phyloP scores from a whole-genome alignment of 2,113 vertebrate species.

The Syngnathus typhle region DNA sequence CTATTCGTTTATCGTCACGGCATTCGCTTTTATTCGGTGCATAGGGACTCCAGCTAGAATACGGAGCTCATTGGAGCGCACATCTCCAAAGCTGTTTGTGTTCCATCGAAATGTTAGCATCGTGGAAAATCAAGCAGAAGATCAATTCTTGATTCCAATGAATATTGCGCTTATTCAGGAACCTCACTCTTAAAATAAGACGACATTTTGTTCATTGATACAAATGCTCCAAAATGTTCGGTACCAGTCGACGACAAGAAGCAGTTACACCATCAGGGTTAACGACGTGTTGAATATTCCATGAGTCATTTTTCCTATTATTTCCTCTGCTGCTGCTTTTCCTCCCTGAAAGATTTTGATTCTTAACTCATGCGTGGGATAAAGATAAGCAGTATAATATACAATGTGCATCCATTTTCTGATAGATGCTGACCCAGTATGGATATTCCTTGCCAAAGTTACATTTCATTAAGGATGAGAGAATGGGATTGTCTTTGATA shows the following conservation, averaged over 20 bases:
- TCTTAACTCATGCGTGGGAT: constrained; percentile 12
- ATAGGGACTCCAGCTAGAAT: too few relatives aligned
- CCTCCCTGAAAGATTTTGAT: constrained; percentile 18
- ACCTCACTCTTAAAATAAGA: background rate
- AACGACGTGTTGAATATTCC: constrained; percentile 29
- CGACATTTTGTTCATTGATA: constrained; percentile 1
- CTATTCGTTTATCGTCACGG: background rate
- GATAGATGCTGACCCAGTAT: background rate
- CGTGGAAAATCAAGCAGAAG: background rate
- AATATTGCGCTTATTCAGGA: background rate
- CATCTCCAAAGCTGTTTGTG: background rate
- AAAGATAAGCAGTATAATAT: constrained; percentile 22
- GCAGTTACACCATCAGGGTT: constrained; percentile 19
- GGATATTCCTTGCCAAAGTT: background rate
- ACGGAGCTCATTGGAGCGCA: background rate
- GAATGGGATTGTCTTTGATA: constrained; percentile 37
- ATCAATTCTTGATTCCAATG: background rate
- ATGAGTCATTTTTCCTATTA: constrained; percentile 30
- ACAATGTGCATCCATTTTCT: background rate
- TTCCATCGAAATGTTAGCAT: background rate
- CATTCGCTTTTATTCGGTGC: background rate
- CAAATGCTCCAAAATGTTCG: constrained; percentile 11
- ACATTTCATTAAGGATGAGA: constrained; percentile 27
- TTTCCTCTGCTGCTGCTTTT: constrained; percentile 14
- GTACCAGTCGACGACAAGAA: constrained; percentile 21